These are phyloP conservation scores for Lepidocyrtinus sp. DNA, from an alignment of 2,888 invertebrate genomes.

Conservation along the genomic window DNA sequence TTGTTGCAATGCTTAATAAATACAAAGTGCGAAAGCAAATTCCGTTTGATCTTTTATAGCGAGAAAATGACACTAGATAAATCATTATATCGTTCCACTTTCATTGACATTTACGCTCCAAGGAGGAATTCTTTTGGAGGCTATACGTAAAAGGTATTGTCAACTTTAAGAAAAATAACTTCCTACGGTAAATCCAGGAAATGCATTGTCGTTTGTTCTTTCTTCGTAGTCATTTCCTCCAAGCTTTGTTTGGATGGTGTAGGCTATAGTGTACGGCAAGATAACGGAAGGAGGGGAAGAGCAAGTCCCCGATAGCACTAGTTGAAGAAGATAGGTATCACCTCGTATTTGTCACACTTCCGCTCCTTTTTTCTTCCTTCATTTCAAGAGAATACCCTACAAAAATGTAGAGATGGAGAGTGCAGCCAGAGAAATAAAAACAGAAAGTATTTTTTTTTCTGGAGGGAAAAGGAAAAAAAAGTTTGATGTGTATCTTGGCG, in stretches of 20 bases:
- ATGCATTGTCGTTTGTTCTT: constrained; percentile 1
- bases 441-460: no score
- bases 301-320: not conserved
- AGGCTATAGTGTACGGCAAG: no score
- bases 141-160: not conserved
- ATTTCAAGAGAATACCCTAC: no score
- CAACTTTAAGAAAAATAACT: not conserved
- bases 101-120: not conserved
- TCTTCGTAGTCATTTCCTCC: constrained; percentile 3
- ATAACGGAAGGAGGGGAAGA: constrained; percentile 5
- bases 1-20: no score
- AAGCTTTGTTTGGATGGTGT: no score
- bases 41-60: not conserved
- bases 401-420: no score
- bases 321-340: not conserved
- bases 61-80: not conserved
- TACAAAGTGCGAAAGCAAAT: not conserved
- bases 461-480: no score
- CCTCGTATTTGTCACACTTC: constrained; percentile 52
- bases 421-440: no score
- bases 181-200: constrained; percentile 7
- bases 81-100: constrained; percentile 1
- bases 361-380: constrained; percentile 16
- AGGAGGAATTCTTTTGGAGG: no score
- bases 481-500: no score